Percentiles rank a stretch among this genome's conserved stretches.
Conservation (phyloP, 2,888 invertebrate species). For the Chrysolina americana region DNA sequence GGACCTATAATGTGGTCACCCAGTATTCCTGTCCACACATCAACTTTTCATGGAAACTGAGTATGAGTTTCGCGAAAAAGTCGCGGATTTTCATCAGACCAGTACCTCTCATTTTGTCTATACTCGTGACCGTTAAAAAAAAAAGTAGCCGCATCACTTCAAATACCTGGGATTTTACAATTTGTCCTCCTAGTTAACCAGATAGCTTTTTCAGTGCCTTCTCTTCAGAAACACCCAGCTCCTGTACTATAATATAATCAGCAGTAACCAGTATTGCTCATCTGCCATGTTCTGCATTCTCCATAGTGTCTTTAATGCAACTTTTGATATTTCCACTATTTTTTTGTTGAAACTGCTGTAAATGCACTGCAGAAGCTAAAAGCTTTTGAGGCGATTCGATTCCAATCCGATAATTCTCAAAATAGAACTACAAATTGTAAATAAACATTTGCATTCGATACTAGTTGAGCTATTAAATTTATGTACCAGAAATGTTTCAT, state of each 20-base stretch:
- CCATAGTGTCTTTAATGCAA: background rate
- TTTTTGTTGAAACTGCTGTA: constrained; percentile 26
- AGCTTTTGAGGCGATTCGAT: constrained; percentile 18
- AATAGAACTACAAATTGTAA: constrained; percentile 26
- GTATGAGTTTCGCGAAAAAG: no score
- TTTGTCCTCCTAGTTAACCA: no score
- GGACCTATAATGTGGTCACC: no score
- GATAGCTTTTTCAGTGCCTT: background rate
- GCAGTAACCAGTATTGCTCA: background rate
- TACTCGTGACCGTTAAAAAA: no score
- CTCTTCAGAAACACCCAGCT: background rate
- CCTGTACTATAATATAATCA: background rate
- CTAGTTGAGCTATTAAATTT: constrained; percentile 8
- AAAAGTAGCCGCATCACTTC: no score
- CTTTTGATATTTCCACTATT: constrained; percentile 15
- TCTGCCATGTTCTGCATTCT: background rate
- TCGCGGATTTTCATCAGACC: no score
- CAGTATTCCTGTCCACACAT: no score
- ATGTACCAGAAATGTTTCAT: constrained; percentile 5
- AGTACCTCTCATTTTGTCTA: no score
- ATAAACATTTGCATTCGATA: constrained; percentile 17
- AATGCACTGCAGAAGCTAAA: constrained; percentile 26
- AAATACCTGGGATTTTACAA: no score
- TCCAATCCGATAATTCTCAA: constrained; percentile 10
- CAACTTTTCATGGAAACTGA: no score